These are phyloP conservation scores for Nycticryphes semicollaris DNA, from an alignment of 2,113 vertebrate genomes.

Conservation along the genomic window DNA sequence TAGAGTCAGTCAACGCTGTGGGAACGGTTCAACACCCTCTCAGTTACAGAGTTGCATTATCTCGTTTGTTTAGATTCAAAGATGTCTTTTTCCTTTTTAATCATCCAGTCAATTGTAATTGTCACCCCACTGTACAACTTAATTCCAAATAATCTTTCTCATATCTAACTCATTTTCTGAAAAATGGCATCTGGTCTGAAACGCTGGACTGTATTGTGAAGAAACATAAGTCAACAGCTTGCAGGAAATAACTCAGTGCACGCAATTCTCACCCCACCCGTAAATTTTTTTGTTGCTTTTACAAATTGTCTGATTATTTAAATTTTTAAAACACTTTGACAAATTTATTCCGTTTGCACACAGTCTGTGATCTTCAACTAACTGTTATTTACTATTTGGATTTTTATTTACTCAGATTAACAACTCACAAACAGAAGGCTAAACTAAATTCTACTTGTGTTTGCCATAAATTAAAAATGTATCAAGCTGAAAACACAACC, in stretches of 20 bases:
- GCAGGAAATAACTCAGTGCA: not conserved
- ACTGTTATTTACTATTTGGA: not conserved
- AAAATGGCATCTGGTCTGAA: not conserved
- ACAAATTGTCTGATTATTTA: not conserved
- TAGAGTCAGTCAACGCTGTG: not conserved
- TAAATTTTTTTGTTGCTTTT: not conserved
- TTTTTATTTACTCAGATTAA: not conserved
- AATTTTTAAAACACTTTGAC: not conserved
- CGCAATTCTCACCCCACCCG: not conserved
- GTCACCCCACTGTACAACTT: not conserved
- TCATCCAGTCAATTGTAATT: not conserved
- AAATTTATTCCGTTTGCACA: not conserved
- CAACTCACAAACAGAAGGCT: not conserved
- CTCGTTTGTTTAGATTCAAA: not conserved
- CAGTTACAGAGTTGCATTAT: not conserved
- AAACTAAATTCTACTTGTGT: not conserved
- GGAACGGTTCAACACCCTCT: not conserved
- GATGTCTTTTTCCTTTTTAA: not conserved
- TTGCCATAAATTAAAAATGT: not conserved
- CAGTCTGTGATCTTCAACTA: not conserved
- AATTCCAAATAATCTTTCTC: not conserved
- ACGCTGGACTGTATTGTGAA: not conserved
- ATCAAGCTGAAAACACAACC: not conserved
- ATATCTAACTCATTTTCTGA: not conserved
- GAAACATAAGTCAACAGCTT: not conserved